Base-by-base conservation (phyloP, 2,113 vertebrate genomes). In the Meles meles region DNA sequence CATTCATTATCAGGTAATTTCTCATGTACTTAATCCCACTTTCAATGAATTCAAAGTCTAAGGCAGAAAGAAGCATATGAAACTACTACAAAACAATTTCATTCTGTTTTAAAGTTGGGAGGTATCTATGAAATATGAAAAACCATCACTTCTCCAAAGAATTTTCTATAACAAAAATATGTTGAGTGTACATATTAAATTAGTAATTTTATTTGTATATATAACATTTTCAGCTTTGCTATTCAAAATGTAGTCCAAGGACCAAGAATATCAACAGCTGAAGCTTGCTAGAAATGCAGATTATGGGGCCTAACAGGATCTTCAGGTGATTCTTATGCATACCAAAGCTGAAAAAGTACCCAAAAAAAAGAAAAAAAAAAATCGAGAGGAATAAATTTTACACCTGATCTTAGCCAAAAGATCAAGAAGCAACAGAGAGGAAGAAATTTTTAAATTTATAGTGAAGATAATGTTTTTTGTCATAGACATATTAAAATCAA, bases 401-500 rank as follows among this genome's bases (percentile, higher is more conserved):
- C 67, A 69, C 67, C 10, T 69, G 67, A 69, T 69, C 17, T 69
- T 69, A 37, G 34, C 18, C 67, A 69, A 69, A 69, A 69, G 18
- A 17, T 34, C 18, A 18, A 69, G 67, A 37, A 69, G 67, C 67
- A 69, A 69, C 4, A 77, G 7, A 9, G 25, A 47, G 72, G 42
- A 92, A 14, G 79, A 77, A 83, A 79, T 67, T 17, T 17, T 72
- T 90, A 37, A 92, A 86, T 79, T 93, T 69, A 90, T 31, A 65
- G 65, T 87, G 44, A 92, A 93, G 27, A 79, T 42, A 74, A 83
- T 63, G 34, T 21, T 47, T 95, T 85, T 29, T 93, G 12, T 55
- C 82, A 93, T 3, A 85, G 72, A 42, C 8, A 95, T 61, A 90
- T 44, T 92, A 94, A 90, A 90, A 90, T 81, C 59, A 80, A 39